Conservation (phyloP, 2,797 vertebrate genomes). For the Masticophis lateralis region DNA sequence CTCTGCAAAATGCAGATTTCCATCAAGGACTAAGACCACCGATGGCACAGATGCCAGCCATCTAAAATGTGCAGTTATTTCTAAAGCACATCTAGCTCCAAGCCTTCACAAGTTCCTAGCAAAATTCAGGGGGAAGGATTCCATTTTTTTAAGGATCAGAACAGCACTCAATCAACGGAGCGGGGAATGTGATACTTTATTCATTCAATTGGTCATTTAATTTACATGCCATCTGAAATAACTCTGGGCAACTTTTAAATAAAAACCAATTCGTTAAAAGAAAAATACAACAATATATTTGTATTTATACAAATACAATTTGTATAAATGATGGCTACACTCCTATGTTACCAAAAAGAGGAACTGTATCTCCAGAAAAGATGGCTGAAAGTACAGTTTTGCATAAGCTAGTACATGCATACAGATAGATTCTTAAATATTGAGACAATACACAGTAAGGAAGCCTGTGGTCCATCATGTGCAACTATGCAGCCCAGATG, state of each 20-base stretch:
- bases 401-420: background rate
- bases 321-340: background rate
- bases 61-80: background rate
- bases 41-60: background rate
- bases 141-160: background rate
- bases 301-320: background rate
- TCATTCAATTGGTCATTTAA: background rate
- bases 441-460: background rate
- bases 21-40: too few species aligned
- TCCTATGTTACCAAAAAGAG: background rate
- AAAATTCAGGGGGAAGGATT: background rate
- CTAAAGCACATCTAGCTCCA: background rate
- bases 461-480: background rate
- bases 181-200: background rate
- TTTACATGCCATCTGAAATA: background rate
- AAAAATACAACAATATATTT: background rate
- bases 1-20: background rate
- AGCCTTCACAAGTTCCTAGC: background rate
- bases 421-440: too few species aligned
- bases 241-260: background rate
- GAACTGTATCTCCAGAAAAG: background rate
- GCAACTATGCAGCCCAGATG: background rate
- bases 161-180: background rate
- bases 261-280: background rate
- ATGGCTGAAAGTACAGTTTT: background rate